Percentiles rank a stretch among this genome's conserved stretches.
Evolutionary conservation across 2,797 vertebrate genomes (phyloP).

Genomic region (Coregonus sp.): DNA sequence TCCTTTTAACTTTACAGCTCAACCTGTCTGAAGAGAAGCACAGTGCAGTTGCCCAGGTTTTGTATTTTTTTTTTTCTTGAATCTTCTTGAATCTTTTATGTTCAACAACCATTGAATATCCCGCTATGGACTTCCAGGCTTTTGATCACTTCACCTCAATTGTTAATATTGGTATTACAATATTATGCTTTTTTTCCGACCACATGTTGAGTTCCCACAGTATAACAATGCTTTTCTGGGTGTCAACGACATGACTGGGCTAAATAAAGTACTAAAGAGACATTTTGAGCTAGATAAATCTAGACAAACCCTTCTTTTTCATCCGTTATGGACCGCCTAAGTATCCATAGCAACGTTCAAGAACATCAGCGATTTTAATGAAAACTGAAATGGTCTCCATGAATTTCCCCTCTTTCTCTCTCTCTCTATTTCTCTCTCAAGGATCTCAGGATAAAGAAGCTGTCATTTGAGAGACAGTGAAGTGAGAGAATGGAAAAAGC

Average conservation of each 20-base stretch:
- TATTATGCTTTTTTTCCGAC: not conserved
- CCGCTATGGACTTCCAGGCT: constrained; percentile 20
- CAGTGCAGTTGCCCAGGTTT: constrained; percentile 27
- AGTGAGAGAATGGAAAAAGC: constrained; percentile 57
- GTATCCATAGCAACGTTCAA: constrained; percentile 69
- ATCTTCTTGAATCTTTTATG: constrained; percentile 15
- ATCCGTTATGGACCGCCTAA: constrained; percentile 44
- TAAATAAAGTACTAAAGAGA: constrained; percentile 8
- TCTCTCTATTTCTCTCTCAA: constrained; percentile 50
- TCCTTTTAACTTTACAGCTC: constrained; percentile 52
- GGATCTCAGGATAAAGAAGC: constrained; percentile 65
- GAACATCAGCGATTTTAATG: constrained; percentile 51
- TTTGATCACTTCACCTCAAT: constrained; percentile 23
- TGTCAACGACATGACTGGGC: not conserved
- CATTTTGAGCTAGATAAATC: constrained; percentile 39
- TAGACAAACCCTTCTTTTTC: constrained; percentile 37
- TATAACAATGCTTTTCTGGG: not conserved
- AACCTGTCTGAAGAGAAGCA: constrained; percentile 37
- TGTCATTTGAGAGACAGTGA: constrained; percentile 57
- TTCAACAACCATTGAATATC: constrained; percentile 37
- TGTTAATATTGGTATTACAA: constrained; percentile 13
- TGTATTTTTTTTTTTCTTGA: not conserved
- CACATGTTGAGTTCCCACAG: not conserved
- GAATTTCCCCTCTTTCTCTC: constrained; percentile 20
- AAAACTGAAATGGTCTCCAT: constrained; percentile 27